These are phyloP conservation scores for Atopsyche davidsoni DNA, from an alignment of 1,140 invertebrate genomes.

Conservation along the genomic window DNA sequence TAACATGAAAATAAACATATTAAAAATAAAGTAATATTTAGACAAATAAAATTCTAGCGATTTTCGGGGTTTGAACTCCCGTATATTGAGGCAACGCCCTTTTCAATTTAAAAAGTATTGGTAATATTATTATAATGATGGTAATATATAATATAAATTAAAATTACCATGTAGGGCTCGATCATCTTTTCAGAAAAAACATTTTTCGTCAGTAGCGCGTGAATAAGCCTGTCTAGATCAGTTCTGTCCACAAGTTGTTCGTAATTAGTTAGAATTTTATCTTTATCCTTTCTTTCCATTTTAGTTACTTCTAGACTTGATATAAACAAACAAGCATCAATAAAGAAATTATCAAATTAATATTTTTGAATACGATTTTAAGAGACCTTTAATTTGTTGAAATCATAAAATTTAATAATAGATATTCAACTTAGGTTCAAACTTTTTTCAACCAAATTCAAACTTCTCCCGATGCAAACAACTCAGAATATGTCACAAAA, in stretches of 20 bases:
- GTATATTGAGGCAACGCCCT: no score
- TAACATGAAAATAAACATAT: not conserved
- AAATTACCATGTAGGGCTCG: constrained; percentile 39
- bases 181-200: constrained; percentile 45
- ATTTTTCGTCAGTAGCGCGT: constrained; percentile 39
- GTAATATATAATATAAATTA: constrained; percentile 2
- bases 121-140: no score
- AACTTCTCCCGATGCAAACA: no score
- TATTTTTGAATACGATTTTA: not conserved
- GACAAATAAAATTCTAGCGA: no score
- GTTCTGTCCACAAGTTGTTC: constrained; percentile 41
- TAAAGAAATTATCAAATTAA: not conserved
- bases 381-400: no score
- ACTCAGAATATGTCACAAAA: no score
- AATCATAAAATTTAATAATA: no score
- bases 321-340: not conserved
- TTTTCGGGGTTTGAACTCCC: no score
- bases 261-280: constrained; percentile 40
- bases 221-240: constrained; percentile 38
- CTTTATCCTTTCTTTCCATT: constrained; percentile 40
- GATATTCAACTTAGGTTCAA: no score
- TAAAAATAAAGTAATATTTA: not conserved
- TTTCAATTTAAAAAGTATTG: no score
- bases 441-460: no score
- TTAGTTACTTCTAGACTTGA: not conserved